These are phyloP conservation scores for Spodoptera picta DNA, from an alignment of 2,888 invertebrate species.

Conservation along the genomic window DNA sequence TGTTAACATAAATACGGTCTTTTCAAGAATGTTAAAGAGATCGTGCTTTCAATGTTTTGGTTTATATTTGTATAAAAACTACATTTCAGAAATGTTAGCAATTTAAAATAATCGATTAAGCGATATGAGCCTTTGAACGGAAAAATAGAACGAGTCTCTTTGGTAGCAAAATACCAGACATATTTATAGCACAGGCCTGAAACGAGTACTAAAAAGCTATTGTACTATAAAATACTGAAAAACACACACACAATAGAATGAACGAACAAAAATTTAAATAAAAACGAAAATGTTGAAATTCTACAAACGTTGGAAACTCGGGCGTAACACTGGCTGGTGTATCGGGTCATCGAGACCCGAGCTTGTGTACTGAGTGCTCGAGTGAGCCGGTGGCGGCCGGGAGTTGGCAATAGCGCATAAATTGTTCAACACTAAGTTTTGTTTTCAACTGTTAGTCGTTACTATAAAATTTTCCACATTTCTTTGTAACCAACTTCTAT, in stretches of 20 bases:
- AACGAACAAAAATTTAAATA: slow-evolving; percentile 3
- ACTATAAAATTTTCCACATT: slow-evolving; percentile 34
- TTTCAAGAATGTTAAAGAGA: slow-evolving; percentile 6
- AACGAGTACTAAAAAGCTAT: too few relatives aligned
- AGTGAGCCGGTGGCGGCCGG: slow-evolving; percentile 1
- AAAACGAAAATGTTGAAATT: slow-evolving; percentile 22
- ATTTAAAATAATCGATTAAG: too few relatives aligned
- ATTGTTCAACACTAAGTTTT: slow-evolving; percentile 30
- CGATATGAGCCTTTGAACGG: too few relatives aligned
- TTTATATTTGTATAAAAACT: not conserved
- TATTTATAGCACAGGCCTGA: too few relatives aligned
- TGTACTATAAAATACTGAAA: slow-evolving; percentile 20
- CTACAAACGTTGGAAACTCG: slow-evolving; percentile 21
- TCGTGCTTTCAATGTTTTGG: not conserved
- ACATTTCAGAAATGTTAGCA: too few relatives aligned
- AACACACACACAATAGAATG: slow-evolving; percentile 25
- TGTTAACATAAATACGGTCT: slow-evolving; percentile 3
- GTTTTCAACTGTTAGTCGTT: slow-evolving; percentile 18
- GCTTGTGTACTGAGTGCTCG: slow-evolving; percentile 5
- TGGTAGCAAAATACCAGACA: too few relatives aligned
- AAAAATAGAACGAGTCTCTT: too few relatives aligned
- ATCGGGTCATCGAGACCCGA: slow-evolving; percentile 41
- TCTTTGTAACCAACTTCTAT: slow-evolving; percentile 15
- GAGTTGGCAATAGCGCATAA: slow-evolving; percentile 30
- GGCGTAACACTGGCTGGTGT: slow-evolving; percentile 31